Percentiles rank a stretch among this genome's conserved stretches.
These are phyloP conservation scores for Ptiloglossa arizonensis DNA, from an alignment of 1,140 invertebrate genomes.

Conservation along the genomic window DNA sequence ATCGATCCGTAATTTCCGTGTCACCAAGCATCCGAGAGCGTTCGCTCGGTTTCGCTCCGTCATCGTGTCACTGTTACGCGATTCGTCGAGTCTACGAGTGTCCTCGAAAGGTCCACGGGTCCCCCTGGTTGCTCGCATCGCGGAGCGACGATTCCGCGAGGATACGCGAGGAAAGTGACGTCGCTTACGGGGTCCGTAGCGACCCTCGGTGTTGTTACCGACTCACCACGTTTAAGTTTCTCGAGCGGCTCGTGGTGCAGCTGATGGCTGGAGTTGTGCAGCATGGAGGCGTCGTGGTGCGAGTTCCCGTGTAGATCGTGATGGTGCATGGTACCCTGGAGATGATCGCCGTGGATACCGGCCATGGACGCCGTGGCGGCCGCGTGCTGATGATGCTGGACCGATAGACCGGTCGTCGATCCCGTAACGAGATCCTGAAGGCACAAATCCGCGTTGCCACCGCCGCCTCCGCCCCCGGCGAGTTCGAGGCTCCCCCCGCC, in stretches of 20 bases:
- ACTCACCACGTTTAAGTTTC: constrained; percentile 92
- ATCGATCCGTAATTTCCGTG: too few species aligned
- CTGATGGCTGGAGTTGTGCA: constrained; percentile 80
- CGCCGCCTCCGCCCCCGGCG: constrained; percentile 82
- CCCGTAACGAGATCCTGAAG: constrained; percentile 87
- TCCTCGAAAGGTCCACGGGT: too few species aligned
- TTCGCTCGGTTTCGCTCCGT: too few species aligned
- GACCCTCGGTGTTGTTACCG: constrained; percentile 66
- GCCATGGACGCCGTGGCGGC: constrained; percentile 86
- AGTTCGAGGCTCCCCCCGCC: constrained; percentile 81
- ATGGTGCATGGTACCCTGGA: constrained; percentile 82
- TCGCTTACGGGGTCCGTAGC: too few species aligned
- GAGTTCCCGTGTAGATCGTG: constrained; percentile 84
- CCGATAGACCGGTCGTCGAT: constrained; percentile 77
- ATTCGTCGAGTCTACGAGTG: too few species aligned
- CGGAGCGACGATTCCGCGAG: too few species aligned
- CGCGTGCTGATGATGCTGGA: constrained; percentile 85
- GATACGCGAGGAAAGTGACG: too few species aligned
- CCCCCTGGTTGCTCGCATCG: too few species aligned
- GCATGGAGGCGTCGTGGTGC: constrained; percentile 82
- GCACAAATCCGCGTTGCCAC: constrained; percentile 86
- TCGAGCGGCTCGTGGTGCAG: constrained; percentile 89
- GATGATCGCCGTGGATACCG: constrained; percentile 81
- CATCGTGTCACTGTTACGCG: too few species aligned
- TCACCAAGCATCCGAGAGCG: too few species aligned